Base-by-base conservation (phyloP, 2,888 invertebrate species). In the Epirrhoe alternata region DNA sequence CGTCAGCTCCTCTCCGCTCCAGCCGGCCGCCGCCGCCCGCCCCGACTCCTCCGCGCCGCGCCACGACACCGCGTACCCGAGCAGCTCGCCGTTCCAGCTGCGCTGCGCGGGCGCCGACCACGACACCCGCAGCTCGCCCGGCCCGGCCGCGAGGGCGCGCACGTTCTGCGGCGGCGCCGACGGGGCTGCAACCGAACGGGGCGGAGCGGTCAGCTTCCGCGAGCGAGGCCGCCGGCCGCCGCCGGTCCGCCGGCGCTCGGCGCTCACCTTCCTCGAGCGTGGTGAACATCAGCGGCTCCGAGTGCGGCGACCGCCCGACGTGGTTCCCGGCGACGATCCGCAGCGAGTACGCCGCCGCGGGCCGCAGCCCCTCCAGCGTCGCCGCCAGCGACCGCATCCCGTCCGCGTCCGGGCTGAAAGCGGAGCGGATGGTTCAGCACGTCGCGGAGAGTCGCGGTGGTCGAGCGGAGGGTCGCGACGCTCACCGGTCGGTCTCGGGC, bases 91-190 rank as follows among this genome's bases (percentile, higher is more conserved):
- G 80, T 97, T 96, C 95, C 96, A 96, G 45, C 94, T 93, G 56
- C 95, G 95, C 47, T 94, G 89, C 0, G 94, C 90, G 17, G 97
- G 97, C 10, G 96, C 94, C 94, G 95, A 94, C 97, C 97, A 97
- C 47, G 95, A 94, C 6, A 97, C 93, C 80, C 95, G 94, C 50
- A 97, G 87, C 72, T 96, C 95, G 60, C 95, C 95, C 24, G 95
- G 94, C 54, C 94, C 94, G 38, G 95, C 92, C 0, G 96, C 94
- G 93, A 95, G 94, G 7, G 95, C 95, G 76, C 94, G 94, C 0
- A 97, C 94, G 80, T 96, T 95, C 63, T 94, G 94, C 0, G 97
- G 97, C 0, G 96, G 91, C 59, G 95, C 96, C 1, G 95, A 94
- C 0, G 97, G 97, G 50, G 95, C 96, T 95, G 79, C 12, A 50